Conservation (phyloP, 2,888 invertebrate species). For the Drosophila monieri region DNA sequence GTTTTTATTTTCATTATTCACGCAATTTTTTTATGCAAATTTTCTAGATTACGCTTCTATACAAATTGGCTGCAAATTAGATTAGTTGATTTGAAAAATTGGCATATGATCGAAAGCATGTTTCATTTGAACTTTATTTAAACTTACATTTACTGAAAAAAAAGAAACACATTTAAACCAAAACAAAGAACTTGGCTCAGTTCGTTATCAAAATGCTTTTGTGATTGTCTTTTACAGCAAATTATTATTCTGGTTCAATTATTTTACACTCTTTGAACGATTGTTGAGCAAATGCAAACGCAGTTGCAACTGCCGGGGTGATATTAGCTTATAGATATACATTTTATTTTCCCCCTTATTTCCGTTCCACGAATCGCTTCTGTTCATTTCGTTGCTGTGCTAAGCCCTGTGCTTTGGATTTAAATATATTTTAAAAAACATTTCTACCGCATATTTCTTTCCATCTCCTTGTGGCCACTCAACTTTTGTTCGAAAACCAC, state of each 20-base stretch:
- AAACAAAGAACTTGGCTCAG: conserved; percentile 42
- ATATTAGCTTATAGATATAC: conserved; percentile 21
- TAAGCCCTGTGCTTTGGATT: conserved; percentile 24
- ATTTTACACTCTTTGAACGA: conserved; percentile 38
- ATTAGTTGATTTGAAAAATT: conserved; percentile 63
- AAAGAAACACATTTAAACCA: conserved; percentile 10
- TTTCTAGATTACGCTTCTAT: conserved; percentile 56
- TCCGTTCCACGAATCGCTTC: conserved; percentile 55
- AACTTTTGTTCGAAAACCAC: conserved; percentile 58
- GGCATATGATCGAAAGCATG: conserved; percentile 56
- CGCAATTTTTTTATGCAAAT: conserved; percentile 47
- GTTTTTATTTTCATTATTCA: conserved; percentile 28
- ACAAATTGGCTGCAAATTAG: conserved; percentile 73
- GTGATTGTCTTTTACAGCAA: conserved; percentile 65
- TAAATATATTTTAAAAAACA: conserved; percentile 49
- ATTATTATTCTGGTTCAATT: conserved; percentile 28
- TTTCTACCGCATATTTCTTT: conserved; percentile 70
- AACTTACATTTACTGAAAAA: conserved; percentile 20
- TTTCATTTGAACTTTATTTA: conserved; percentile 30
- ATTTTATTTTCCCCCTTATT: conserved; percentile 19
- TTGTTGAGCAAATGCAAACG: conserved; percentile 46
- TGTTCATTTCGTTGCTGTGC: conserved; percentile 69
- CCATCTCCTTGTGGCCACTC: conserved; percentile 64
- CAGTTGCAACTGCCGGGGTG: conserved; percentile 23
- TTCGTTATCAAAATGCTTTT: conserved; percentile 59